Base-by-base conservation (phyloP, 92 coral and sea anemone species). In the Epizoanthus scotinus region DNA sequence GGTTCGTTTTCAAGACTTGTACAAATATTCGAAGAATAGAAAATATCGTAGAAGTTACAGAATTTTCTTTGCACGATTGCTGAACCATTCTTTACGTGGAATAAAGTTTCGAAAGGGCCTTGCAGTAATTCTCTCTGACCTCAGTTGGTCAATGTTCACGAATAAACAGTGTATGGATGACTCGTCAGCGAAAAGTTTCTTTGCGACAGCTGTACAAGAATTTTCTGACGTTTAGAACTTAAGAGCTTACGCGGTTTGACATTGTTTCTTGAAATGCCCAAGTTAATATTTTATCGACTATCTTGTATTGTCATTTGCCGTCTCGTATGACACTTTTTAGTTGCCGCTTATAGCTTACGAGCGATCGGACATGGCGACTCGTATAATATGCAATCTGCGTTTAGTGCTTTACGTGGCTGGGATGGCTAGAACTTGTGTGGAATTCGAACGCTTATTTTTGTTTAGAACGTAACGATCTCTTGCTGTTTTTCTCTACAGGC, bases 331-430 rank as follows among this genome's bases (percentile, higher is more conserved):
- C 53, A 57, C 38, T 29, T 64, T 64, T 63, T n/a, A n/a, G 42
- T 34, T 15, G 13, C 78, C 28, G 52, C 31, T 71, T 53, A 61
- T 34, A 28, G 52, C 31, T 71, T 53, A 61, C 21, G 27, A n/a
- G 62, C 63, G 52, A 49, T 71, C 78, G 59, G 58, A 50, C 78
- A 50, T 22, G 78, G 61, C 47, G 73, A 68, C 73, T 68, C 29
- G 73, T 36, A 6, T n/a, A 68, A 38, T 68, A n/a, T 68, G 55
- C 63, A 55, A 44, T 8, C 24, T 19, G 54, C 18, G n/a, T n/a
- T n/a, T n/a, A n/a, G n/a, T n/a, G n/a, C 56, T 6, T 54, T 13
- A 29, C 25, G 6, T 71, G 14, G 15, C 15, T 62, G 36, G 8
- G 12, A 19, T 29, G 20, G 25, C 69, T 4, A 42, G 20, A 25